Conservation (phyloP, 2,888 invertebrate genomes). For the Habroteleia sp. region DNA sequence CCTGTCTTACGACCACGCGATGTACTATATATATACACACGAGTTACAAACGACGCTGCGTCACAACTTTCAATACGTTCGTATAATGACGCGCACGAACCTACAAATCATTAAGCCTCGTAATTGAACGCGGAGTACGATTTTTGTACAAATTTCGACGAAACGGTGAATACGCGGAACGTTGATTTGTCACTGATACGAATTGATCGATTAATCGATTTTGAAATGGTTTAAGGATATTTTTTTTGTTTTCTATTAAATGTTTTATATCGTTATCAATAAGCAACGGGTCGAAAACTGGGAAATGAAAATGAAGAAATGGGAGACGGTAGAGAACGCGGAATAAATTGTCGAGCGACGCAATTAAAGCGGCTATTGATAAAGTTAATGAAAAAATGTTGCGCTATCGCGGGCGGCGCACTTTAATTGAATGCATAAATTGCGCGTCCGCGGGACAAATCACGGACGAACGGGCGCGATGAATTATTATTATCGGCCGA, state of each 20-base stretch:
- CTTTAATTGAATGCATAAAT: constrained; percentile 52
- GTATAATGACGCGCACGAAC: constrained; percentile 51
- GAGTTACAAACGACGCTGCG: constrained; percentile 57
- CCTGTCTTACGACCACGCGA: constrained; percentile 68
- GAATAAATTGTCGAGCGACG: constrained; percentile 3
- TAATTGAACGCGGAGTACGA: no score
- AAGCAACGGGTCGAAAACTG: background rate
- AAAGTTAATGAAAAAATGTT: constrained; percentile 41
- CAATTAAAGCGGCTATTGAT: constrained; percentile 43
- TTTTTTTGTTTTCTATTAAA: no score
- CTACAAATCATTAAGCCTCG: no score
- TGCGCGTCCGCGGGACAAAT: constrained; percentile 38
- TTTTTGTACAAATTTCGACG: no score
- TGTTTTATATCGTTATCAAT: no score
- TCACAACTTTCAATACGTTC: constrained; percentile 61
- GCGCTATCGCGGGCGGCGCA: constrained; percentile 24
- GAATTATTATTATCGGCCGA: constrained; percentile 40
- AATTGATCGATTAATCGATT: no score
- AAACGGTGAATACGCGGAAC: no score
- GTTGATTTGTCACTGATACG: no score
- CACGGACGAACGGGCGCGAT: constrained; percentile 27
- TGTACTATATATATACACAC: constrained; percentile 32
- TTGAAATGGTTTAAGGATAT: no score
- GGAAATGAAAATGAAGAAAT: constrained; percentile 4
- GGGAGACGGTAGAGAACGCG: background rate